Evolutionary conservation across 2,113 vertebrate species (phyloP), one percentile per base, ranked within the genome.

Genomic region (Alethe castanea): DNA sequence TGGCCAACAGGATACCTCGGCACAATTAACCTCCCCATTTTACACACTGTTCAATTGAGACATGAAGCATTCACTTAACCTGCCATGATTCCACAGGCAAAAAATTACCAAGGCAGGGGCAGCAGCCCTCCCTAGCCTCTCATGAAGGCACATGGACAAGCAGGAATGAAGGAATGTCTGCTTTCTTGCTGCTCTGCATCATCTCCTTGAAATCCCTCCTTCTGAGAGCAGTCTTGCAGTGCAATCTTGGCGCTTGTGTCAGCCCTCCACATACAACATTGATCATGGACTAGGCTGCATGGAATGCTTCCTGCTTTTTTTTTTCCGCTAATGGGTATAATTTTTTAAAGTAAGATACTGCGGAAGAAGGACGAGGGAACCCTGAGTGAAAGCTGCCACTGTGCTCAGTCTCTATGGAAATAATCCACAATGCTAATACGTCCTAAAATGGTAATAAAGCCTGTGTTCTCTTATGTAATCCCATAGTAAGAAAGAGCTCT

Each of bases 401-500:
- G 64, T 17, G 56, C 35, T 92, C 82, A 79, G 82, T 94, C 90
- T 92, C 96, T 95, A 59, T 80, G 86, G 88, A 97, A 96, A 97
- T 96, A 97, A 97, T 95, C 94, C 96, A 96, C 90, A 90, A 93
- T 87, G 80, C 91, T 97, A 96, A 97, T 97, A 96, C 71, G 0
- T 88, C 95, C 92, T 94, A 93, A 97, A 97, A 97, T 95, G 95
- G 86, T 78, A 96, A 94, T 96, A 97, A 96, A 96, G 93, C 92
- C 86, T 95, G 74, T 96, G 92, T 96, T 96, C 91, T 93, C 77
- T 96, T 97, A 95, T 97, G 96, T 97, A 97, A 97, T 97, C 95
- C 94, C 89, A 74, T 95, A 96, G 95, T 92, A 96, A 91, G 94
- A 96, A 91, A 83, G 81, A 92, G 95, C 92, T 93, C 95, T 92